phyloP scores from a whole-genome alignment of 2,888 invertebrate species.

The Tetheella fluctuosa region DNA sequence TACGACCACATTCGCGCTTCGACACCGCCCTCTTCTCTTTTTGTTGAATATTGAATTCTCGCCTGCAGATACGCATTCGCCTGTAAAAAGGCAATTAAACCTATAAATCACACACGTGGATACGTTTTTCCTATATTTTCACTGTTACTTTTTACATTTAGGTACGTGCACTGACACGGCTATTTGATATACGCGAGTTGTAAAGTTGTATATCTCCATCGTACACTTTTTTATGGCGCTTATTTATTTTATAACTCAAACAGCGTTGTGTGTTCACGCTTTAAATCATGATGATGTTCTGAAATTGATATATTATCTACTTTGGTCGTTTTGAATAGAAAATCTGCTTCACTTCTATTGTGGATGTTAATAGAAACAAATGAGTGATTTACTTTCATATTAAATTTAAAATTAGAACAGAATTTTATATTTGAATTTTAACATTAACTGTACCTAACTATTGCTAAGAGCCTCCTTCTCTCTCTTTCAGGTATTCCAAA shows the following conservation, averaged over 20 bases:
- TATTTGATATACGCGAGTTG: slow-evolving; percentile 79
- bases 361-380: background rate
- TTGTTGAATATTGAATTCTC: slow-evolving; percentile 76
- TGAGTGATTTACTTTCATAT: too few species aligned
- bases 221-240: slow-evolving; percentile 61
- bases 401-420: too few species aligned
- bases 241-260: slow-evolving; percentile 67
- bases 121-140: slow-evolving; percentile 39
- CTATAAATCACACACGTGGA: slow-evolving; percentile 72
- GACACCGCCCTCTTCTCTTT: slow-evolving; percentile 57
- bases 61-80: slow-evolving; percentile 53
- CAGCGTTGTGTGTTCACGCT: slow-evolving; percentile 59
- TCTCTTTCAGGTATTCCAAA: slow-evolving; percentile 17
- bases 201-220: slow-evolving; percentile 76
- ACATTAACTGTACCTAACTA: too few species aligned
- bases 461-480: background rate
- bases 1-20: slow-evolving; percentile 49
- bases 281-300: slow-evolving; percentile 67
- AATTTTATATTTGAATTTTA: too few species aligned
- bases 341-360: slow-evolving; percentile 9
- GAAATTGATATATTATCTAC: slow-evolving; percentile 61
- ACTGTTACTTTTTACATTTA: slow-evolving; percentile 34
- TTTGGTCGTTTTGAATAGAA: slow-evolving; percentile 48
- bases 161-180: slow-evolving; percentile 61
- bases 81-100: slow-evolving; percentile 75